Percentiles rank a stretch among this genome's conserved stretches.
Conservation (phyloP, 1,140 invertebrate genomes). For the Dinothrombium tinctorium region DNA sequence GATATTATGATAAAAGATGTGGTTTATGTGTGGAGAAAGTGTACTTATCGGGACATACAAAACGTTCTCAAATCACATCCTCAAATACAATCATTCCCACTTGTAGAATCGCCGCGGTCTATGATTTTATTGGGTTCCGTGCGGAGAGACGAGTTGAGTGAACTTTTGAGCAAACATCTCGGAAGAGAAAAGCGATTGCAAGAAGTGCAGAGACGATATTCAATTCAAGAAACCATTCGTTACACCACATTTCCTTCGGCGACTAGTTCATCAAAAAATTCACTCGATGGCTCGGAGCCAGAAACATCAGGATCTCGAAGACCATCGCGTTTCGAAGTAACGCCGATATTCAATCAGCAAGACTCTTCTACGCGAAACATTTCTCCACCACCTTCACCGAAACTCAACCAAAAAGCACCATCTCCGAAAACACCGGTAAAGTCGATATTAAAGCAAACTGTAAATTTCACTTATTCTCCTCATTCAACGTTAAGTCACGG, state of each 20-base stretch:
- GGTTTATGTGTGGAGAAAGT: constrained; percentile 51
- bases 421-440: constrained; percentile 37
- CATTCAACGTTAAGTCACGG: constrained; percentile 53
- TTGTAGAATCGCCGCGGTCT: constrained; percentile 63
- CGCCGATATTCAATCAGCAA: constrained; percentile 25
- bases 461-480: constrained; percentile 45
- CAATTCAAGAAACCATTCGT: constrained; percentile 8
- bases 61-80: constrained; percentile 44
- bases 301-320: constrained; percentile 1
- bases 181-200: constrained; percentile 57
- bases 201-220: constrained; percentile 34
- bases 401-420: no score
- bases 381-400: not conserved
- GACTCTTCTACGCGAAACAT: constrained; percentile 14
- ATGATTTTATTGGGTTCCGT: constrained; percentile 87
- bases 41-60: constrained; percentile 58
- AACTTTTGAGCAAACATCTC: constrained; percentile 49
- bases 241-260: not conserved
- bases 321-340: constrained; percentile 43
- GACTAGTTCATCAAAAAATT: not conserved
- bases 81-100: constrained; percentile 48
- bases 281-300: not conserved
- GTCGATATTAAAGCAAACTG: constrained; percentile 74
- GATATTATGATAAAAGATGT: constrained; percentile 86
- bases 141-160: constrained; percentile 62